Evolutionary conservation across 2,888 invertebrate species (phyloP).

Genomic region (Eupithecia vulgata): DNA sequence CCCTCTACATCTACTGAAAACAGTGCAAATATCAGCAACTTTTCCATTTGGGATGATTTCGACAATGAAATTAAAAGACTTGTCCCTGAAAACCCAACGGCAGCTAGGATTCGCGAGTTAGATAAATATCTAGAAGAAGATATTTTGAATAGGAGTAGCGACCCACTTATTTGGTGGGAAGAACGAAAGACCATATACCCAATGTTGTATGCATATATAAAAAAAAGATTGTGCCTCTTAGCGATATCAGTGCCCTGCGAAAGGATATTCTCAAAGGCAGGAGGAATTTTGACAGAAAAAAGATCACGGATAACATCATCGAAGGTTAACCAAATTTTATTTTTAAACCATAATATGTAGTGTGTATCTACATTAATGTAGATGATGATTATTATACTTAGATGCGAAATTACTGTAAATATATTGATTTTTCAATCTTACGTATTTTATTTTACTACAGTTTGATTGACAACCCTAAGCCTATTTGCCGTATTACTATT

Average conservation of each 20-base stretch:
- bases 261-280: slow-evolving; percentile 16
- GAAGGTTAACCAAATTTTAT: slow-evolving; percentile 18
- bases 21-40: slow-evolving; percentile 20
- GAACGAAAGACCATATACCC: slow-evolving; percentile 18
- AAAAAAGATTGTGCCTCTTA: slow-evolving; percentile 15
- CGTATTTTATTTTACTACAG: no score
- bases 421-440: no score
- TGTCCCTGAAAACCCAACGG: slow-evolving; percentile 19
- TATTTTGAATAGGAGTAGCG: slow-evolving; percentile 20
- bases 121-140: slow-evolving; percentile 18
- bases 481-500: no score
- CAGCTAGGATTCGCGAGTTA: slow-evolving; percentile 16
- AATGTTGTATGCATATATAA: slow-evolving; percentile 11
- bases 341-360: slow-evolving; percentile 21
- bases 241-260: slow-evolving; percentile 13
- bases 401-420: no score
- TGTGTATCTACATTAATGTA: slow-evolving; percentile 15
- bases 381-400: background rate
- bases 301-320: slow-evolving; percentile 17
- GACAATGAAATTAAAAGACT: slow-evolving; percentile 5
- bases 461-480: no score
- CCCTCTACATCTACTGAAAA: slow-evolving; percentile 21
- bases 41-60: slow-evolving; percentile 19
- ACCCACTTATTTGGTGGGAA: slow-evolving; percentile 19
- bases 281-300: slow-evolving; percentile 18